A percentile compares a stretch with the other conserved stretches of the same genome.
These are phyloP conservation scores for Sebastes oblongus DNA, from an alignment of 2,797 vertebrate genomes.

Conservation along the genomic window DNA sequence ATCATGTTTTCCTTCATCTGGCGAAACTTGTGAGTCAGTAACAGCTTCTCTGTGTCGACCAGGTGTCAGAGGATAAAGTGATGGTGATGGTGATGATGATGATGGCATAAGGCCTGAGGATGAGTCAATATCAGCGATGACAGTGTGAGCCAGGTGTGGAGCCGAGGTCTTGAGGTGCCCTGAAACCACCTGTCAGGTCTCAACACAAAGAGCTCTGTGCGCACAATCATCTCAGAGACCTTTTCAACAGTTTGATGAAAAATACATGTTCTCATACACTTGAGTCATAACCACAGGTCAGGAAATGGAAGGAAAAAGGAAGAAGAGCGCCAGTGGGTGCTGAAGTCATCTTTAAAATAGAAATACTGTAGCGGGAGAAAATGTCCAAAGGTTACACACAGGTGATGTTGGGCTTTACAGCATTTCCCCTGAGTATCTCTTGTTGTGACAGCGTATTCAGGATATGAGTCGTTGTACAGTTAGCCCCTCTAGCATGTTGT, in stretches of 20 bases:
- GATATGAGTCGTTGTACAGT: not conserved
- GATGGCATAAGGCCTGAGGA: not conserved
- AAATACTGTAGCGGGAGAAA: not conserved
- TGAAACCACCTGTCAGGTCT: slow-evolving; percentile 43
- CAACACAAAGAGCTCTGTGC: slow-evolving; percentile 27
- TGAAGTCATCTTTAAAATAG: slow-evolving; percentile 20
- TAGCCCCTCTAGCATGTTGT: not conserved
- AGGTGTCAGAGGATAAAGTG: slow-evolving; percentile 8
- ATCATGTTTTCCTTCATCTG: not conserved
- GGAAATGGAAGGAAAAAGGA: slow-evolving; percentile 33
- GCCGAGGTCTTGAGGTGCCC: slow-evolving; percentile 15
- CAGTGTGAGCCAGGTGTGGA: slow-evolving; percentile 24
- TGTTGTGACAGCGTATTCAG: not conserved
- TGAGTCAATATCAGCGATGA: slow-evolving; percentile 2
- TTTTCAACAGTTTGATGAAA: slow-evolving; percentile 64
- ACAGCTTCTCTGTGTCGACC: slow-evolving; percentile 8
- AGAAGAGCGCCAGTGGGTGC: not conserved
- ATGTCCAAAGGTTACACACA: slow-evolving; percentile 9
- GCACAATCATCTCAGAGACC: slow-evolving; percentile 27
- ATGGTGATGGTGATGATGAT: not conserved
- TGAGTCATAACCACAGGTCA: slow-evolving; percentile 39
- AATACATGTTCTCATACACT: slow-evolving; percentile 56
- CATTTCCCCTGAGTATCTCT: not conserved
- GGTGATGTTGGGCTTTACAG: not conserved
- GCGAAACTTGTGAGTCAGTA: slow-evolving; percentile 7